phyloP scores from a whole-genome alignment of 2,113 vertebrate species.

The Megaceryle maxima region DNA sequence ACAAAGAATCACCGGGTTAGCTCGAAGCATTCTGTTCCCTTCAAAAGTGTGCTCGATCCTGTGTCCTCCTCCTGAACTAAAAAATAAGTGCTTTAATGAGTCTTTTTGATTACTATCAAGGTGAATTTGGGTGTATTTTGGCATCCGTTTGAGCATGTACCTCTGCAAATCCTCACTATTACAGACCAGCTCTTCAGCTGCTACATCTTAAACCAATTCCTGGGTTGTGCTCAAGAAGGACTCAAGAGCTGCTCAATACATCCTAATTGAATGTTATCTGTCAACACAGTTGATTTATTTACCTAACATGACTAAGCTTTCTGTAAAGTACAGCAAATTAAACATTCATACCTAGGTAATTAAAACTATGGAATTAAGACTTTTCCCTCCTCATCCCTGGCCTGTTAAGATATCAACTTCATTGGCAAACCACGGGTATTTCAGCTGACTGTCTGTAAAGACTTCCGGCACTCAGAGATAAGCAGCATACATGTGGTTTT shows the following conservation, averaged over 20 bases:
- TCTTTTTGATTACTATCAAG: not conserved
- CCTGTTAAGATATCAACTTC: not conserved
- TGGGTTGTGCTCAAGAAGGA: not conserved
- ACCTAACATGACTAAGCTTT: not conserved
- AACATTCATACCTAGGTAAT: not conserved
- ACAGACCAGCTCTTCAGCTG: not conserved
- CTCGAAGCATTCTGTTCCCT: not conserved
- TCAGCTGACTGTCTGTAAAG: not conserved
- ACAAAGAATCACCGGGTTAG: not conserved
- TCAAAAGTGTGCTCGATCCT: not conserved
- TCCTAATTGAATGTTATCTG: not conserved
- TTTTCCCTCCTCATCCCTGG: not conserved
- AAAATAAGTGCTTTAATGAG: not conserved
- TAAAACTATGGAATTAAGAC: not conserved
- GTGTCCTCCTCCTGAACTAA: not conserved
- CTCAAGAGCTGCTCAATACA: not conserved
- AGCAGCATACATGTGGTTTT: not conserved
- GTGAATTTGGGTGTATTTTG: not conserved
- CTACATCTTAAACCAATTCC: not conserved
- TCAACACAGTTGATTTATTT: not conserved
- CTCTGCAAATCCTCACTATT: not conserved
- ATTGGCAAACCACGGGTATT: not conserved
- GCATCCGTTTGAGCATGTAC: not conserved
- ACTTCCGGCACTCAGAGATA: not conserved
- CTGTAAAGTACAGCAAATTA: not conserved